Evolutionary conservation across 2,888 invertebrate species (phyloP).

Genomic region (Pycnomerus fuliginosus): DNA sequence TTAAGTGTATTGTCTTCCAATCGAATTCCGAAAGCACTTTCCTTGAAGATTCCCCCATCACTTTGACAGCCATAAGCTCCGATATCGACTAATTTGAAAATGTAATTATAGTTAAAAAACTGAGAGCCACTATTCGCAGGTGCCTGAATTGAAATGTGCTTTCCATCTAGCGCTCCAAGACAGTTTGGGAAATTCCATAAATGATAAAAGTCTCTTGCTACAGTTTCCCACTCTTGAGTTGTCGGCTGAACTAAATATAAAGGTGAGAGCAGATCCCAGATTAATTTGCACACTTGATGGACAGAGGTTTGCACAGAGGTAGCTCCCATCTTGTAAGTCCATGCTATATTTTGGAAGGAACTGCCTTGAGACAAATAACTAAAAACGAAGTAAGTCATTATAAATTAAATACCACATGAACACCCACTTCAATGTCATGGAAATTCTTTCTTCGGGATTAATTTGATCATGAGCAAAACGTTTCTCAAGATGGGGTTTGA

Average conservation of each 20-base stretch:
- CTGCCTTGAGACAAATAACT: no score
- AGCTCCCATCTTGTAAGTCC: conserved; percentile 9
- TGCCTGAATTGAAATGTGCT: conserved; percentile 9
- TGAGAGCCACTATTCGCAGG: conserved; percentile 9
- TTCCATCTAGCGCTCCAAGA: conserved; percentile 9
- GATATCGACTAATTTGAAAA: conserved; percentile 13
- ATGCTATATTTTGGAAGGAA: conserved; percentile 8
- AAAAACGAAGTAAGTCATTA: no score
- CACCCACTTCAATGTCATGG: no score
- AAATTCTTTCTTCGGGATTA: no score
- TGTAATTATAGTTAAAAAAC: conserved; percentile 13
- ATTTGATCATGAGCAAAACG: no score
- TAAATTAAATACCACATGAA: no score
- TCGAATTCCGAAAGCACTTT: conserved; percentile 11
- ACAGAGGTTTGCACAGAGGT: conserved; percentile 11
- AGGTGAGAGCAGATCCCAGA: conserved; percentile 7
- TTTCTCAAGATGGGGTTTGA: no score
- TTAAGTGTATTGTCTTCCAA: not conserved
- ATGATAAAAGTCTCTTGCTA: not conserved
- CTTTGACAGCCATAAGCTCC: conserved; percentile 16
- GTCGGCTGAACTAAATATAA: not conserved
- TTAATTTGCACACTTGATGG: conserved; percentile 17
- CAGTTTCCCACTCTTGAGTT: not conserved
- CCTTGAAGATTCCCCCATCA: conserved; percentile 21
- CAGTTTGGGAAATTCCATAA: conserved; percentile 19